Base-by-base conservation (phyloP, 2,888 invertebrate species). In the Drosophila macrospina region DNA sequence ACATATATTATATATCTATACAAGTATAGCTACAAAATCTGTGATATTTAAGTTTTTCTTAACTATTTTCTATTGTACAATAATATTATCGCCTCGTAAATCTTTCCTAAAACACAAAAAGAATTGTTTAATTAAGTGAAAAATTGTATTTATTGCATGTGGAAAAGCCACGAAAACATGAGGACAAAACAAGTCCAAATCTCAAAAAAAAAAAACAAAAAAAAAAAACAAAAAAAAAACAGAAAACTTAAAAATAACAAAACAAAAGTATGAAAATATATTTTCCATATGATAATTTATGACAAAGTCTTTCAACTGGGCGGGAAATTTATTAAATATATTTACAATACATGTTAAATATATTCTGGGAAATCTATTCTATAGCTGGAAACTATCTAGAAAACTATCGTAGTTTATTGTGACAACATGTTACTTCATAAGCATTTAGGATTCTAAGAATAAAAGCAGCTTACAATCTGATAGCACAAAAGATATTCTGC, bases 11-110 rank as follows among this genome's bases (percentile, higher is more conserved):
- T 57, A 39, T 42, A 13, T 28, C 32, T 34, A 44, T 44, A 44
- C 30, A 55, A 55, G 32, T 55, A 42, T 73, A 78, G 63, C 69
- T 55, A 71, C 52, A 80, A 89, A 80, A 85, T 88, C 91, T 91
- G 91, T 91, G 91, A 91, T 91, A 91, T 89, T 89, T 90, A 91
- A 90, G 91, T 91, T 91, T 69, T 71, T 67, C 72, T 66, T 72
- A 78, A 74, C 72, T 63, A 45, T 66, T 79, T 76, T 70, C 79
- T 68, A 71, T 62, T 66, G 69, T 76, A 78, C 55, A 69, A 54
- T 74, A 68, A 74, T 57, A 61, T 64, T 44, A 55, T 44, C 44
- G 34, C 55, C 55, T 45, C 37, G 55, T 64, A 69, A 64, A 73
- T 62, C 34, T 61, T 74, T 84, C 72, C 60, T 69, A 69, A 69